Conservation (phyloP, 2,888 invertebrate genomes). For the Synergus laeviventris region DNA sequence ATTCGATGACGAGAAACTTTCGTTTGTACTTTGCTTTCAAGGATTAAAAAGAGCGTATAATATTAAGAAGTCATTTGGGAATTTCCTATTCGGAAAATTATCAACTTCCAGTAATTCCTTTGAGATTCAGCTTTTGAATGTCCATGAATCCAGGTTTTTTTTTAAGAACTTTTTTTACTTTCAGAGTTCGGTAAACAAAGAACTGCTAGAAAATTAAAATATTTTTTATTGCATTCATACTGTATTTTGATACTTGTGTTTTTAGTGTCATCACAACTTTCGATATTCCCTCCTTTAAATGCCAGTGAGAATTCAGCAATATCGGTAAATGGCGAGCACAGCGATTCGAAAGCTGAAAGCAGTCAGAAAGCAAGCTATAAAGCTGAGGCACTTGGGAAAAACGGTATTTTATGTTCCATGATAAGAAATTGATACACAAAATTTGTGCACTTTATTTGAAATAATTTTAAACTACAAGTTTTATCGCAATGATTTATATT, state of each 20-base stretch:
- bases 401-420: constrained; percentile 21
- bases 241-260: neutral
- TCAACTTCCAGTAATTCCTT: too few species aligned
- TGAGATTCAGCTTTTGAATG: too few species aligned
- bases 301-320: constrained; percentile 13
- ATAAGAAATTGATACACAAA: constrained; percentile 5
- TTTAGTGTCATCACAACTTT: neutral
- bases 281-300: constrained; percentile 11
- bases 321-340: constrained; percentile 24
- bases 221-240: too few species aligned
- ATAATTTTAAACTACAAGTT: too few species aligned
- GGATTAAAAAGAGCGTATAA: neutral
- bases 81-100: too few species aligned
- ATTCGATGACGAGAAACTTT: neutral
- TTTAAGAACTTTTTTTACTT: too few species aligned
- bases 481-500: too few species aligned
- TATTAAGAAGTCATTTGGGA: too few species aligned
- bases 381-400: constrained; percentile 5
- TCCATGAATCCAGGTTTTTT: too few species aligned
- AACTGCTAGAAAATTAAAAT: too few species aligned
- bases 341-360: neutral
- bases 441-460: neutral
- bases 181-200: too few species aligned
- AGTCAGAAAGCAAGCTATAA: constrained; percentile 2
- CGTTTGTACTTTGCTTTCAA: neutral